These are phyloP conservation scores for Threskiornis aethiopicus DNA, from an alignment of 2,797 vertebrate genomes.

Conservation along the genomic window DNA sequence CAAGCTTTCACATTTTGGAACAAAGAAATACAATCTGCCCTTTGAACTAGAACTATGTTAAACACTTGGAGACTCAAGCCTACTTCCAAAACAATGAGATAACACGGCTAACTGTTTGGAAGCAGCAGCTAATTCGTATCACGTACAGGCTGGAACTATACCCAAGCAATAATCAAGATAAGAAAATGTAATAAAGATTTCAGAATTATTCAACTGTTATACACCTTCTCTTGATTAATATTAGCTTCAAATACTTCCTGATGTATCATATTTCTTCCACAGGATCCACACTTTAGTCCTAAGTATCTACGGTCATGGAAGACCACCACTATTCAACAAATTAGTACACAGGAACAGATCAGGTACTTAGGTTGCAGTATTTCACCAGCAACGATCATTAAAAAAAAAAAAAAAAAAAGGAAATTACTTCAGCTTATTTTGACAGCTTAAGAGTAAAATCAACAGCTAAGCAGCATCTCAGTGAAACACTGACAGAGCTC, in stretches of 20 bases:
- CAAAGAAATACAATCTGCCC: slow-evolving; percentile 7
- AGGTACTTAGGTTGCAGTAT: background rate
- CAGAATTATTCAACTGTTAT: slow-evolving; percentile 33
- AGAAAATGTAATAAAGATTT: slow-evolving; percentile 42
- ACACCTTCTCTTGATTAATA: background rate
- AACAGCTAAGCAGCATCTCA: background rate
- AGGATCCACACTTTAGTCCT: background rate
- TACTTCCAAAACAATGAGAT: slow-evolving; percentile 14
- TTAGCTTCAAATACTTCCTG: slow-evolving; percentile 21
- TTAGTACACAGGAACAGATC: background rate
- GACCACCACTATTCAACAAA: background rate
- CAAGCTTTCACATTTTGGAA: slow-evolving; percentile 13
- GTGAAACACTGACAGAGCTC: background rate
- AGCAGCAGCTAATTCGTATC: background rate
- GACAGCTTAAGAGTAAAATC: background rate
- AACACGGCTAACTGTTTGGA: background rate
- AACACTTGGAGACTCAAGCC: background rate
- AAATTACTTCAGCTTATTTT: background rate
- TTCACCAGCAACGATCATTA: background rate
- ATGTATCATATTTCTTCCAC: background rate
- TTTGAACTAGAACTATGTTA: slow-evolving; percentile 6
- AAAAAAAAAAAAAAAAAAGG: background rate
- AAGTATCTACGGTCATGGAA: background rate
- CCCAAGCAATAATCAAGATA: slow-evolving; percentile 7
- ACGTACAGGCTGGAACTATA: background rate